Percentiles rank a stretch among this genome's conserved stretches.
Conservation (phyloP, 2,888 invertebrate genomes). For the Sinohyriopsis cumingii region DNA sequence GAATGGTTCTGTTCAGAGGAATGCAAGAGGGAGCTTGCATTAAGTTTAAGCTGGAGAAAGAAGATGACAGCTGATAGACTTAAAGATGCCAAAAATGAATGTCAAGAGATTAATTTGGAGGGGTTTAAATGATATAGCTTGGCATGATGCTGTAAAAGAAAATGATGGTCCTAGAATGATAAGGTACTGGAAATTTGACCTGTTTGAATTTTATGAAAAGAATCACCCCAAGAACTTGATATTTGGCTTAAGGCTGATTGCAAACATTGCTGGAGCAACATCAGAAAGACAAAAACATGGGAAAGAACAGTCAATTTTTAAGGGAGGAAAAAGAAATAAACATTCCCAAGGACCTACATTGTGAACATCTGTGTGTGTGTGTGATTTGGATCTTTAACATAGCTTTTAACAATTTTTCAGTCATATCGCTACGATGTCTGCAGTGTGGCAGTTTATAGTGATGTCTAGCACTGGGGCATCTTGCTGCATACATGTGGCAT, state of each 20-base stretch:
- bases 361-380: too few species aligned
- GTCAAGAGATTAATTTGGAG: conserved; percentile 6
- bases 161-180: conserved; percentile 20
- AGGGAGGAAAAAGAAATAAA: conserved; percentile 9
- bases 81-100: conserved; percentile 11
- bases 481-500: too few species aligned
- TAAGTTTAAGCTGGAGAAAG: not conserved
- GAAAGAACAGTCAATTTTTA: conserved; percentile 14
- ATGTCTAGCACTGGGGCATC: too few species aligned
- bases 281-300: conserved; percentile 9
- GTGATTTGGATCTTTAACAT: too few species aligned
- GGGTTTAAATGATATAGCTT: conserved; percentile 10
- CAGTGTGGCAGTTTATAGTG: too few species aligned
- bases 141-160: conserved; percentile 18
- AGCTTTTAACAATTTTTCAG: too few species aligned
- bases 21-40: not conserved
- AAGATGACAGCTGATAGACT: conserved; percentile 2
- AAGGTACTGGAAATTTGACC: conserved; percentile 12
- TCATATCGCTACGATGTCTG: too few species aligned
- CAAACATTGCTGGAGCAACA: conserved; percentile 12
- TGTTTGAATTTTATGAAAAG: conserved; percentile 11
- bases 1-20: conserved; percentile 15
- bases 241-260: conserved; percentile 7
- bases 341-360: conserved; percentile 17
- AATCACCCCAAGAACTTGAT: conserved; percentile 13